A percentile compares a stretch with the other conserved stretches of the same genome.
These are phyloP conservation scores for Folsomia candida DNA, from an alignment of 2,888 invertebrate species.

Conservation along the genomic window DNA sequence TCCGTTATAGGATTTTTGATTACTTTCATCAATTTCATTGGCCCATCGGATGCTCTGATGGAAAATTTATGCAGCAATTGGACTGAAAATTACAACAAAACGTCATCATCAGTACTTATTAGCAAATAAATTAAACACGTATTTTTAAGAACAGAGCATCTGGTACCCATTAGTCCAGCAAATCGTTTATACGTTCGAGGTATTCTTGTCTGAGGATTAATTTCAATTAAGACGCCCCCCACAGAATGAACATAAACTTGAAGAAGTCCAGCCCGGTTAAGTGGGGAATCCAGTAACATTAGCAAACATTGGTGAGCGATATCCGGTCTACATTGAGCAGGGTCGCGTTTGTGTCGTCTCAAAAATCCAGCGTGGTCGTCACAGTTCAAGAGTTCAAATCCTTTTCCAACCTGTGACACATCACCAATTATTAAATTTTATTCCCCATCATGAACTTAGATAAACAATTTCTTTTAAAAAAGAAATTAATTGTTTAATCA, in stretches of 20 bases:
- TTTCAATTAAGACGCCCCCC: slow-evolving; percentile 88
- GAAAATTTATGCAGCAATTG: slow-evolving; percentile 93
- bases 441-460: background rate
- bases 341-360: slow-evolving; percentile 80
- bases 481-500: background rate
- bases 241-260: slow-evolving; percentile 87
- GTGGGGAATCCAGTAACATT: slow-evolving; percentile 95
- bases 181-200: slow-evolving; percentile 96
- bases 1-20: slow-evolving; percentile 94
- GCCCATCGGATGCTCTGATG: slow-evolving; percentile 84
- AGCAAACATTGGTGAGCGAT: slow-evolving; percentile 95
- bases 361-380: slow-evolving; percentile 86
- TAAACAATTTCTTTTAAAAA: background rate
- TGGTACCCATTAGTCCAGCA: slow-evolving; percentile 88
- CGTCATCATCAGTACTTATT: background rate
- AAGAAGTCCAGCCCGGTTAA: slow-evolving; percentile 91
- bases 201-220: slow-evolving; percentile 94
- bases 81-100: slow-evolving; percentile 62
- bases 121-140: background rate
- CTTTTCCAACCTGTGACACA: slow-evolving; percentile 53
- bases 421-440: background rate
- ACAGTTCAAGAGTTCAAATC: slow-evolving; percentile 89
- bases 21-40: slow-evolving; percentile 86
- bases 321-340: slow-evolving; percentile 88
- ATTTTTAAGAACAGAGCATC: background rate